Evolutionary conservation across 2,888 invertebrate species (phyloP), one percentile per base, ranked within the genome.

Genomic region (Pyrrhosoma nymphula): DNA sequence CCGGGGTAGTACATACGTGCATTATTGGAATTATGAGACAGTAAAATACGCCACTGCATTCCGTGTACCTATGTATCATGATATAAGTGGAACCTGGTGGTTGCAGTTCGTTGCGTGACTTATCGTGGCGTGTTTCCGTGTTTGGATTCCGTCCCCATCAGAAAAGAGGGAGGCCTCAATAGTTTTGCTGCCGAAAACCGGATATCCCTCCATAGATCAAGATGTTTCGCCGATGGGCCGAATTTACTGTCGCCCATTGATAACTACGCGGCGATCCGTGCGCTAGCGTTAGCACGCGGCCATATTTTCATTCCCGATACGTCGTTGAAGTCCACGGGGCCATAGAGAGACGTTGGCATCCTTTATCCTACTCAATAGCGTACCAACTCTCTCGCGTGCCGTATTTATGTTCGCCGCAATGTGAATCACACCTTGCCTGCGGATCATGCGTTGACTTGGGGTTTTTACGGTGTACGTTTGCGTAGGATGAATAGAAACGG

Each of bases 141-240:
- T 35, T 69, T 69, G 4, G 69, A 69, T 69, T 35, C 82, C 69
- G 4, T n/a, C 82, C 35, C 35, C 69, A 69, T 10, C 18, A 12
- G 26, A 69, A 82, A 35, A 69, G 69, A 47, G 60, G 60, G 18
- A 82, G 69, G 16, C 82, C 82, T 35, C 82, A 18, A 82, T 82
- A 82, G 82, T 82, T 30, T 82, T 82, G 82, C 82, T 35, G 82
- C 30, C 35, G 10, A 2, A 35, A 82, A 18, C 82, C 82, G 82
- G 82, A 35, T 30, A 82, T 82, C 82, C 82, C 35, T 82, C 82
- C 82, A 82, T 82, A 82, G 82, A 82, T 82, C 82, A 82, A 82
- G 82, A 82, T 82, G 82, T 82, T 82, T 14, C 30, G 16, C 16
- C 82, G 30, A n/a, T 82, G 82, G 82, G 30, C 35, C 6, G 82